Conservation (phyloP, 2,113 vertebrate species). For the Aptenodytes forsteri region DNA sequence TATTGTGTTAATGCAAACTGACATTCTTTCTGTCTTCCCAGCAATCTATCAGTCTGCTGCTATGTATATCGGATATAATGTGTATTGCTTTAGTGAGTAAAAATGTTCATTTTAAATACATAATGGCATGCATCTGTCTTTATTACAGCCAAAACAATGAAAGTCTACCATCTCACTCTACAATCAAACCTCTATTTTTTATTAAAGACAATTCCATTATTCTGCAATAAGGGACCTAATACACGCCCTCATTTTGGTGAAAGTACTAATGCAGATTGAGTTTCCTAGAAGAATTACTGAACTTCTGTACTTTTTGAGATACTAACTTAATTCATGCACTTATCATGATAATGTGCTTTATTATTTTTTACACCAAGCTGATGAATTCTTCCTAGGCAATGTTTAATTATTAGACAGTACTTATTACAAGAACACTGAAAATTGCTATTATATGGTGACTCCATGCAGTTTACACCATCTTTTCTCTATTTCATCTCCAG, state of each 20-base stretch:
- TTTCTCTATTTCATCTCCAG: neutral
- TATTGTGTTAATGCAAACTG: neutral
- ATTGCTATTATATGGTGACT: slow-evolving; percentile 40
- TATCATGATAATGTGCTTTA: slow-evolving; percentile 50
- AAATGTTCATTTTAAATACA: slow-evolving; percentile 21
- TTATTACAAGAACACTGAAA: slow-evolving; percentile 62
- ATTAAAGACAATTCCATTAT: slow-evolving; percentile 65
- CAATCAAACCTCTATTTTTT: slow-evolving; percentile 23
- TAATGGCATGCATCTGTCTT: neutral
- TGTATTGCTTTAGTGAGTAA: slow-evolving; percentile 40
- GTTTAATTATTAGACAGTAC: slow-evolving; percentile 68
- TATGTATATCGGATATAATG: neutral
- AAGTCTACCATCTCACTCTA: neutral
- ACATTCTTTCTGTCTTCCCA: neutral
- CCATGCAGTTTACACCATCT: neutral
- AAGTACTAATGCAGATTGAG: slow-evolving; percentile 61
- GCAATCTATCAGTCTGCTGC: slow-evolving; percentile 15
- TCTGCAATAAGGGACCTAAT: slow-evolving; percentile 26
- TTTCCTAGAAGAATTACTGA: slow-evolving; percentile 50
- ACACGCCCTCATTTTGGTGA: slow-evolving; percentile 47
- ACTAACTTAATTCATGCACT: slow-evolving; percentile 64
- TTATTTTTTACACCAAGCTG: slow-evolving; percentile 63
- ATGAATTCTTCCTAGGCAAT: slow-evolving; percentile 64
- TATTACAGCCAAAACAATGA: slow-evolving; percentile 9
- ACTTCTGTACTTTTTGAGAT: slow-evolving; percentile 46